Percentiles rank a stretch among this genome's conserved stretches.
These are phyloP conservation scores for Sabellastarte sp. DNA, from an alignment of 2,888 invertebrate genomes.

Conservation along the genomic window DNA sequence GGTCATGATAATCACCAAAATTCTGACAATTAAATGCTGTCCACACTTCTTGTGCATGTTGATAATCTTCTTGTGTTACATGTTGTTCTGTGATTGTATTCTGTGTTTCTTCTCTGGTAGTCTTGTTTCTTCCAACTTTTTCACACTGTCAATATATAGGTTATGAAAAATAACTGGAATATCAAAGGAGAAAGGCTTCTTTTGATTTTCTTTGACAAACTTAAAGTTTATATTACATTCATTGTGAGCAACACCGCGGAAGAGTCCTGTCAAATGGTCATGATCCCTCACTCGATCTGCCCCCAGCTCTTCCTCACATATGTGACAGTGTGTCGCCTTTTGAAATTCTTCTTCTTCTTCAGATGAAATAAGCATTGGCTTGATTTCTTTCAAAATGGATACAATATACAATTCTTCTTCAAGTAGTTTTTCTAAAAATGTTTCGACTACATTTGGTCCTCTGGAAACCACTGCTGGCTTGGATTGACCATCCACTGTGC, in stretches of 20 bases:
- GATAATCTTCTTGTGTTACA: slow-evolving; percentile 8
- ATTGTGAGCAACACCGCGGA: slow-evolving; percentile 22
- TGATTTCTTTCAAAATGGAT: background rate
- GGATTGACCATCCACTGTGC: background rate
- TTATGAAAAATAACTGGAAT: slow-evolving; percentile 15
- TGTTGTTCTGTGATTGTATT: slow-evolving; percentile 3
- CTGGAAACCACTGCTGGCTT: slow-evolving; percentile 16
- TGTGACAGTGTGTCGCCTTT: slow-evolving; percentile 2
- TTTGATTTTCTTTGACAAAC: background rate
- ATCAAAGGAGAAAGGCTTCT: background rate
- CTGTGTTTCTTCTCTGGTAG: background rate
- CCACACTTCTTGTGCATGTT: slow-evolving; percentile 9
- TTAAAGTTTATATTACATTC: slow-evolving; percentile 10
- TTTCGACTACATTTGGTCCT: slow-evolving; percentile 12
- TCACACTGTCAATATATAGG: slow-evolving; percentile 12
- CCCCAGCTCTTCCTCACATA: background rate
- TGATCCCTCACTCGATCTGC: slow-evolving; percentile 14
- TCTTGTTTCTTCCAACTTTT: slow-evolving; percentile 5
- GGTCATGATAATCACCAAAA: slow-evolving; percentile 10
- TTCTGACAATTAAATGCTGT: slow-evolving; percentile 1
- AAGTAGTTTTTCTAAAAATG: slow-evolving; percentile 1
- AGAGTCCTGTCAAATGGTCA: slow-evolving; percentile 20
- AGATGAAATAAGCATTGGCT: background rate
- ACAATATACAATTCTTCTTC: slow-evolving; percentile 1
- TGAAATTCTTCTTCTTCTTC: background rate